Conservation (phyloP, 1,140 invertebrate genomes). For the Belonocnema kinseyi region DNA sequence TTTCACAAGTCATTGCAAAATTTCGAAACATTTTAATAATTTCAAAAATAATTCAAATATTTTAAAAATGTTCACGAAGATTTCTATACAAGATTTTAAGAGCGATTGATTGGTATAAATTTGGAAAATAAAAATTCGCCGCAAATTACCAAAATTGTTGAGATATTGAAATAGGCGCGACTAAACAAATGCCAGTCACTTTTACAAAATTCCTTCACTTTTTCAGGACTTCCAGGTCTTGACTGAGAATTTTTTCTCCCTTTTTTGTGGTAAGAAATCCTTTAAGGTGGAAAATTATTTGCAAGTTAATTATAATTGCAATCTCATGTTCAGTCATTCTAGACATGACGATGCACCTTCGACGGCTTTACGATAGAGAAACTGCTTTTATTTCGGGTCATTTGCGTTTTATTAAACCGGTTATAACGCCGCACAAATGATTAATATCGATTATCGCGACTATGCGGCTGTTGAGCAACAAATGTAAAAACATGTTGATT, state of each 20-base stretch:
- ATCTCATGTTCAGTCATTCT: slow-evolving; percentile 45
- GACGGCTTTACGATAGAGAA: slow-evolving; percentile 19
- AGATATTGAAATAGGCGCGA: no score
- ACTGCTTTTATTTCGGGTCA: slow-evolving; percentile 36
- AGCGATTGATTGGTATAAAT: no score
- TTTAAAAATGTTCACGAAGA: no score
- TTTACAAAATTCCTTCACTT: no score
- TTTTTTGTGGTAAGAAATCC: neutral
- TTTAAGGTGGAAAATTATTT: slow-evolving; percentile 48
- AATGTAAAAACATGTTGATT: slow-evolving; percentile 5
- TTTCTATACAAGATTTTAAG: no score
- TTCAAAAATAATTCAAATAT: no score
- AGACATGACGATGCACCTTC: slow-evolving; percentile 46
- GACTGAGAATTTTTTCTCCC: slow-evolving; percentile 22
- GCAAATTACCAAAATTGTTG: no score
- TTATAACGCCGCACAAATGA: slow-evolving; percentile 31
- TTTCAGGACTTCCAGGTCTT: neutral
- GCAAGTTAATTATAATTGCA: slow-evolving; percentile 54
- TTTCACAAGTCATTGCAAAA: no score
- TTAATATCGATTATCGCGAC: slow-evolving; percentile 40
- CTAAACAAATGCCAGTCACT: no score
- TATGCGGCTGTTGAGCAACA: neutral
- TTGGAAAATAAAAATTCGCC: no score
- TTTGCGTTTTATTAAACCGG: slow-evolving; percentile 29
- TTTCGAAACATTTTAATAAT: no score